These are phyloP conservation scores for Coturnix japonica DNA, from an alignment of 2,113 vertebrate species.

Conservation along the genomic window DNA sequence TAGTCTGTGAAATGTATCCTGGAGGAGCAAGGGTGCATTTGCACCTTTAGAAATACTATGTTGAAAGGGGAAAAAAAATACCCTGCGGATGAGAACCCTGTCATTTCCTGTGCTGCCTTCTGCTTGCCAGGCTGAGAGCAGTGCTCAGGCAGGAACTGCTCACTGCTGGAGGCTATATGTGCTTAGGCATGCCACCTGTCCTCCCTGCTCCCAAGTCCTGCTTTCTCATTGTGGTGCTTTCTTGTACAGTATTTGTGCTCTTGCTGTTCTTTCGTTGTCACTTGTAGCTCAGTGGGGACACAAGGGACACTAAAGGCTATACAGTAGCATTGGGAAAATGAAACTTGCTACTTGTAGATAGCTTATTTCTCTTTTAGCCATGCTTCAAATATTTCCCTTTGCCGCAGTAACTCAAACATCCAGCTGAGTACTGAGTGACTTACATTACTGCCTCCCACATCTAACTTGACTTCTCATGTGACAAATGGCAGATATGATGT, in stretches of 20 bases:
- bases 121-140: accelerated
- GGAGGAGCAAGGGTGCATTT: background rate
- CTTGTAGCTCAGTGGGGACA: background rate
- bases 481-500: background rate
- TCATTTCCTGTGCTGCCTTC: background rate
- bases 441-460: background rate
- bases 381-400: background rate
- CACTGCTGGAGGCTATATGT: background rate
- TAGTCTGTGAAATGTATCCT: background rate
- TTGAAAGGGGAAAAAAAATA: background rate
- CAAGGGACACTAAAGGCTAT: background rate
- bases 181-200: background rate
- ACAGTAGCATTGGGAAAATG: background rate
- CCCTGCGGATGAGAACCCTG: background rate
- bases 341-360: background rate
- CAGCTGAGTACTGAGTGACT: background rate
- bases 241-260: background rate
- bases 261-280: background rate
- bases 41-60: background rate
- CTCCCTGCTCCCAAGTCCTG: background rate
- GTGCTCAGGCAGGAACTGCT: background rate
- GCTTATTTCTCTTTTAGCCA: background rate
- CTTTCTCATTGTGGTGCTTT: background rate
- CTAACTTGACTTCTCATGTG: background rate
- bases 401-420: background rate